Evolutionary conservation across 2,797 vertebrate genomes (phyloP).

Genomic region (Hafferia zeledoni): DNA sequence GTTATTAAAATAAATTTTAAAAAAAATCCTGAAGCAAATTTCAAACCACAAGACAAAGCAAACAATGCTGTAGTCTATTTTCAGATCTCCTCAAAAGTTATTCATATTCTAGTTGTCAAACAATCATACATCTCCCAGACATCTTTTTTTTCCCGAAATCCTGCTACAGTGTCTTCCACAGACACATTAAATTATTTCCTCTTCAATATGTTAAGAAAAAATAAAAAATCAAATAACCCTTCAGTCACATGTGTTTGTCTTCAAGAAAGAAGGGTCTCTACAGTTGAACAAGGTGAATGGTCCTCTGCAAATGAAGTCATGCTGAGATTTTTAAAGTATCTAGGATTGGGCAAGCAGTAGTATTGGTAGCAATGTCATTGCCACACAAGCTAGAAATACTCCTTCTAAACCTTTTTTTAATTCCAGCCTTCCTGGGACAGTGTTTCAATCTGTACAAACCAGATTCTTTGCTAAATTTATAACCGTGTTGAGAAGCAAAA

Average conservation of each 20-base stretch:
- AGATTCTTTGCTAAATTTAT: constrained; percentile 8
- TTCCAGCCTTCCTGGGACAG: not conserved
- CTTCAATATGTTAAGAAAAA: not conserved
- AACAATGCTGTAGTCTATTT: not conserved
- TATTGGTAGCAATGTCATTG: not conserved
- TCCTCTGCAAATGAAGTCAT: not conserved
- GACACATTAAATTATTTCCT: not conserved
- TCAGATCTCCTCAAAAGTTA: constrained; percentile 2
- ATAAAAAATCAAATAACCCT: not conserved
- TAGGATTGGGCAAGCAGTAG: not conserved
- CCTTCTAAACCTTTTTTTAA: not conserved
- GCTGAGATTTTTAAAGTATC: not conserved
- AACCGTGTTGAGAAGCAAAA: not conserved
- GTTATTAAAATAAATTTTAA: constrained; percentile 15
- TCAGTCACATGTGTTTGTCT: not conserved
- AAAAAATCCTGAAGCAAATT: not conserved
- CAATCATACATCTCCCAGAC: not conserved
- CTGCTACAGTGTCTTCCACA: not conserved
- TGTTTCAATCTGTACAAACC: not conserved
- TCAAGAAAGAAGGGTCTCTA: not conserved
- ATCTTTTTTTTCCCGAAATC: not conserved
- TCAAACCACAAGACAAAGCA: constrained; percentile 28
- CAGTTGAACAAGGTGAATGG: not conserved
- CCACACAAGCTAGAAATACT: not conserved
- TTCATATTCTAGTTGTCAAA: not conserved